Evolutionary conservation across 2,797 vertebrate species (phyloP), one percentile per base, ranked within the genome.

Genomic region (Sebastes miniatus): DNA sequence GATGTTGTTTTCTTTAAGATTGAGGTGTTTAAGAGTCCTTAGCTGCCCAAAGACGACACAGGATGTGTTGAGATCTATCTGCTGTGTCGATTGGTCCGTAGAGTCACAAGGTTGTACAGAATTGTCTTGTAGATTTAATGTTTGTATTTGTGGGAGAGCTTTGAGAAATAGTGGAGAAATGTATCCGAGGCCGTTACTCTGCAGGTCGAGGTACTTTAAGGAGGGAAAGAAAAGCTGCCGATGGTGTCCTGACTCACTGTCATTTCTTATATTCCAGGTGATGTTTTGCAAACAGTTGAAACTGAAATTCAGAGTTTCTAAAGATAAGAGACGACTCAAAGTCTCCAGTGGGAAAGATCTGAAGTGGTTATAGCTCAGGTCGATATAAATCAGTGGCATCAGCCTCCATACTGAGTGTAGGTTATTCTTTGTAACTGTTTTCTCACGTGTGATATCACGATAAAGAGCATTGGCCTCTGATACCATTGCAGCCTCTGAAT

Each of bases 301-400:
- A 11, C 95, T 94, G 69, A 97, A 87, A 86, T 92, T 94, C 59
- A 97, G 85, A 6, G 82, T 92, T 72, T 95, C 83, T 85, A 97
- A 92, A 47, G 91, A 94, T 13, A 67, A 71, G 76, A 97, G 86
- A 31, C 91, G 83, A 73, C 73, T 94, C 68, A 97, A 73, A 59
- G 96, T 96, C 73, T 92, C 74, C 11, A 95, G 50, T 0, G 96
- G 94, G 58, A 97, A 92, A 32, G 90, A 91, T 24, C 73, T 87
- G 80, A 97, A 93, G 63, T 80, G 88, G 87, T 97, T 97, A 11
- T 87, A 90, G 91, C 96, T 97, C 79, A 97, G 92, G 82, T 97
- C 96, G 76, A 97, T 87, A 66, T 94, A 83, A 32, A 75, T 34
- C 32, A 97, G 9, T 0, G 69, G 92, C 76, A 92, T 86, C 86